Percentiles rank a stretch among this genome's conserved stretches.
Evolutionary conservation across 2,797 vertebrate species (phyloP).

Genomic region (Tragelaphus eurycerus): DNA sequence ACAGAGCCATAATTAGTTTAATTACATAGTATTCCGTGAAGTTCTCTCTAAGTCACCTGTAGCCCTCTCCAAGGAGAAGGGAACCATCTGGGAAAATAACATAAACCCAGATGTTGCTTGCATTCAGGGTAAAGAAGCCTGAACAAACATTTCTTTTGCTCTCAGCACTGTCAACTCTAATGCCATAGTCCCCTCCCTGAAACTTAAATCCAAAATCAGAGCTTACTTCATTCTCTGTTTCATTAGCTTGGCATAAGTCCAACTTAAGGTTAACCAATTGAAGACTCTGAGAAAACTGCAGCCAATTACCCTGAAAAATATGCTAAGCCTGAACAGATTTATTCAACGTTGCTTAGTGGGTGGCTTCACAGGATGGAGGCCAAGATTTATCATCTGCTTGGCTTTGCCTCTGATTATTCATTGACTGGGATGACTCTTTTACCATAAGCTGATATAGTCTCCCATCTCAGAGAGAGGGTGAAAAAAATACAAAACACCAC

Average conservation of each 20-base stretch:
- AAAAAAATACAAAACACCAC: slow-evolving; percentile 22
- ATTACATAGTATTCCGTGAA: background rate
- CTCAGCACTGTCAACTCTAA: background rate
- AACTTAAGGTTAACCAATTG: slow-evolving; percentile 67
- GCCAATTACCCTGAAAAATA: slow-evolving; percentile 78
- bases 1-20: background rate
- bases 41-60: background rate
- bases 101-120: background rate
- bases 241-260: slow-evolving; percentile 65
- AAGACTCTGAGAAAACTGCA: slow-evolving; percentile 73
- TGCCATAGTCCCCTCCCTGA: background rate
- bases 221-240: slow-evolving; percentile 71
- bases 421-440: slow-evolving; percentile 56
- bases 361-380: slow-evolving; percentile 71
- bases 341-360: slow-evolving; percentile 42
- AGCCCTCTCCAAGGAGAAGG: background rate
- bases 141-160: background rate
- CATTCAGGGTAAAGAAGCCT: background rate
- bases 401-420: slow-evolving; percentile 65
- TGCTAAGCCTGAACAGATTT: slow-evolving; percentile 66
- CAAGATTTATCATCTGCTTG: slow-evolving; percentile 63
- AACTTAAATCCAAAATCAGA: slow-evolving; percentile 61
- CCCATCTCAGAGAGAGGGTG: fast-evolving
- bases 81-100: background rate
- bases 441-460: slow-evolving; percentile 56